phyloP scores from a whole-genome alignment of 2,113 vertebrate genomes.

The Triplophysa dalaica region DNA sequence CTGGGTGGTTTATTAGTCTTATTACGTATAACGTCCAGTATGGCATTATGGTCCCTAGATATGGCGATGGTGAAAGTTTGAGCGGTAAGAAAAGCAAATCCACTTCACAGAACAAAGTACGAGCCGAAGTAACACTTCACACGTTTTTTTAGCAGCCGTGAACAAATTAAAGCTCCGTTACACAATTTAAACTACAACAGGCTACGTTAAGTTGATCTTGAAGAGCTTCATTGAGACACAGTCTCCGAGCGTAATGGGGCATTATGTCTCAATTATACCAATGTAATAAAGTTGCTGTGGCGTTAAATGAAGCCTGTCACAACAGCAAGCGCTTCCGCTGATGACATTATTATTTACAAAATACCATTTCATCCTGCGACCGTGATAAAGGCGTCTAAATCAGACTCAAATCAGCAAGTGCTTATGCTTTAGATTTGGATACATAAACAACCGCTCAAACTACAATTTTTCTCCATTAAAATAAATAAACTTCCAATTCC shows the following conservation, averaged over 20 bases:
- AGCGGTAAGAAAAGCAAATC: too few relatives aligned
- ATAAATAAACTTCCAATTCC: neutral
- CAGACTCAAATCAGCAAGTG: neutral
- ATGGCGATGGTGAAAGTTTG: too few relatives aligned
- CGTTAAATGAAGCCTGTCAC: neutral
- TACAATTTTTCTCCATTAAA: neutral
- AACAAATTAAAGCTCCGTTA: neutral
- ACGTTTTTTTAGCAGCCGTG: neutral
- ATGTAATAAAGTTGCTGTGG: constrained; percentile 4
- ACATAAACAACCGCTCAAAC: neutral
- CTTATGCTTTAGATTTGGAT: neutral
- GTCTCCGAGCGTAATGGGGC: neutral
- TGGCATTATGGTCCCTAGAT: too few relatives aligned
- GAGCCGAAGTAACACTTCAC: too few relatives aligned
- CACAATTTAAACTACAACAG: neutral
- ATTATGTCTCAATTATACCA: constrained; percentile 6
- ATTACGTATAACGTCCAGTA: too few relatives aligned
- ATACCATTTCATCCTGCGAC: neutral
- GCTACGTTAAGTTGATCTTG: neutral
- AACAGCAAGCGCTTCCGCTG: neutral
- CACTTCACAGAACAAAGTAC: too few relatives aligned
- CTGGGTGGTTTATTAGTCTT: too few relatives aligned
- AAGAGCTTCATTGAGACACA: neutral
- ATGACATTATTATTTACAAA: constrained; percentile 11
- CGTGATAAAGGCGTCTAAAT: neutral